Base-by-base conservation (phyloP, 2,113 vertebrate genomes). In the Grammomys dolichurus region DNA sequence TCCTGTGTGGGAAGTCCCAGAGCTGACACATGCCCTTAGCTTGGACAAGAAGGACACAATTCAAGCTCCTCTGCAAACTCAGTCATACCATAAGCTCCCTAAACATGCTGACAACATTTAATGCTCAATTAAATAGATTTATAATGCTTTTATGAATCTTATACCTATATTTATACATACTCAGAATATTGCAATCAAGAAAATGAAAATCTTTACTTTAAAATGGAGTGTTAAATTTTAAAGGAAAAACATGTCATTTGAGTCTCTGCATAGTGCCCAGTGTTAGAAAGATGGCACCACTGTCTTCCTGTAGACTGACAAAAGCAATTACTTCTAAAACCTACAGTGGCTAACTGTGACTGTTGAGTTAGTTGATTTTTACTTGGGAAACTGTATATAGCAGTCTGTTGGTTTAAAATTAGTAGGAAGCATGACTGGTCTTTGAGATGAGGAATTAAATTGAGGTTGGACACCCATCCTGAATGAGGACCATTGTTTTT, bases 371-470 rank as follows among this genome's bases (percentile, higher is more conserved):
- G 19, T 65, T 70, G 24, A n/a, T 72, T 93, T 87, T 90, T 11
- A 65, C 48, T 89, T 90, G 90, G 86, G 92, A 82, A 76, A 40
- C 28, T 60, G 4, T 70, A 63, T 75, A 33, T 1, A 24, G 46
- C 75, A 84, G 43, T 69, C 54, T 92, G 65, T 1, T 1, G 31
- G 54, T 28, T 94, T 20, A 80, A 86, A 92, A 48, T 86, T 75
- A 91, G 63, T 56, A 87, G 67, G 13, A 1, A 81, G 51, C 48
- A 86, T 81, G 31, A 54, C 76, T 81, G 26, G 13, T 89, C 26
- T 92, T 81, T 33, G 58, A 92, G 86, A 70, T 60, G 24, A 70
- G 31, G 19, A 82, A 67, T 81, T 92, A 94, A 94, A 92, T 56
- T 19, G 31, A 90, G 17, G 22, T 58, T 73, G 60, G 93, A 65